Conservation (phyloP, 2,797 vertebrate genomes). For the Pempheris klunzingeri region DNA sequence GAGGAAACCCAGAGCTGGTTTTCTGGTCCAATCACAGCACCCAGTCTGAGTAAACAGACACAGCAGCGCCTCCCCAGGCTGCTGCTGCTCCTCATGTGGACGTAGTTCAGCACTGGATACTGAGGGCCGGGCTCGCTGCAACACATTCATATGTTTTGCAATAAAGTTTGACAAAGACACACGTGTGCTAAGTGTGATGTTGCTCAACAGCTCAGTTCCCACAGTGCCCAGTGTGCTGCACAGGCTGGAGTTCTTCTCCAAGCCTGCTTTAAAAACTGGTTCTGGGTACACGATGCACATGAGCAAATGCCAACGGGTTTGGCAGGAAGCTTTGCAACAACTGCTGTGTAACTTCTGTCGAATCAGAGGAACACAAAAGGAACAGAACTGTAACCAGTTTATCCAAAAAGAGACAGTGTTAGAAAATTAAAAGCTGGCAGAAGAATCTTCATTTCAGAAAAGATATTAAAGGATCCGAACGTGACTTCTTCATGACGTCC, state of each 20-base stretch:
- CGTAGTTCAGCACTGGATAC: not conserved
- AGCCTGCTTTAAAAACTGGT: conserved; percentile 14
- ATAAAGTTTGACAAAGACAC: conserved; percentile 4
- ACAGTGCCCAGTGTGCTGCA: not conserved
- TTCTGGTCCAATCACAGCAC: too few species aligned
- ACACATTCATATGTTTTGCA: not conserved
- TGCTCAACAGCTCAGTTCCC: conserved; percentile 4
- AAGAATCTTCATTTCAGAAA: not conserved
- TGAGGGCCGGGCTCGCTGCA: not conserved
- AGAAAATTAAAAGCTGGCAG: not conserved
- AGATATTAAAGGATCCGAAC: not conserved
- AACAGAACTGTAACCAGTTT: not conserved
- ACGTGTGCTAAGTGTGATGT: not conserved
- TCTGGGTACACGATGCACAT: conserved; percentile 2
- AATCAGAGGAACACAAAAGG: conserved; percentile 23
- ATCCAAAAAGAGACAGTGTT: not conserved
- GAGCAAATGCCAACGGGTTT: conserved; percentile 25
- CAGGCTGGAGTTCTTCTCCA: not conserved
- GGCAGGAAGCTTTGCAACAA: conserved; percentile 17
- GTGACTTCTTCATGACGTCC: not conserved
- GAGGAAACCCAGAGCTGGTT: too few species aligned
- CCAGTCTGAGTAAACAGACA: too few species aligned
- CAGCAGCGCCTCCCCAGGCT: too few species aligned
- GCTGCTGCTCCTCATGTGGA: too few species aligned
- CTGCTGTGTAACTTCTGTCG: conserved; percentile 3